phyloP scores from a whole-genome alignment of 2,113 vertebrate genomes.

The Ceratotherium simum region DNA sequence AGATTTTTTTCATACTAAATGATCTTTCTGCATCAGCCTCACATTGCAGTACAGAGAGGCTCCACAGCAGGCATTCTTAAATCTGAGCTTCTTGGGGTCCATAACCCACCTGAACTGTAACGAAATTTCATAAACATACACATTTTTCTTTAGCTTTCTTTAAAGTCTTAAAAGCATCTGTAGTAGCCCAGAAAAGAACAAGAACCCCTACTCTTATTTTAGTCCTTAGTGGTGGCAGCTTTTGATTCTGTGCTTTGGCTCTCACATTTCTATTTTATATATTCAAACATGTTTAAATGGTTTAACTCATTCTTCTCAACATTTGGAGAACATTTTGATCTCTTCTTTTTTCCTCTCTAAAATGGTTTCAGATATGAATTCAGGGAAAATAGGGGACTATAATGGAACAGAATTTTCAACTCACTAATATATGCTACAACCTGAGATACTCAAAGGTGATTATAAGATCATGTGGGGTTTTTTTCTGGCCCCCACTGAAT shows the following conservation, averaged over 20 bases:
- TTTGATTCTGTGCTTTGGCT: neutral
- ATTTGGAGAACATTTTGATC: neutral
- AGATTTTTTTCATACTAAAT: neutral
- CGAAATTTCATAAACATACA: neutral
- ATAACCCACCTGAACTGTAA: neutral
- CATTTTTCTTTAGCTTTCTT: constrained; percentile 32
- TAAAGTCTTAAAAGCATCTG: neutral
- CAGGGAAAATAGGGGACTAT: neutral
- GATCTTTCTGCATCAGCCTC: neutral
- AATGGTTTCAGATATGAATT: constrained; percentile 31
- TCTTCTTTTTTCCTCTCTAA: neutral
- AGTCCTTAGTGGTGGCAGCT: neutral
- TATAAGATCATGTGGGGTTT: neutral
- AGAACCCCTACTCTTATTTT: neutral
- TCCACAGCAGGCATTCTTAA: neutral
- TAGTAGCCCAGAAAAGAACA: neutral
- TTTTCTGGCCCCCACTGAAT: neutral
- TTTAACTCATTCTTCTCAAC: constrained; percentile 19
- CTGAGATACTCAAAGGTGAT: neutral
- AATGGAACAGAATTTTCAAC: constrained; percentile 40
- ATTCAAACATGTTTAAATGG: constrained; percentile 31
- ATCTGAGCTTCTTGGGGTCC: neutral
- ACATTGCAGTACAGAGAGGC: neutral
- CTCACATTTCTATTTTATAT: constrained; percentile 3
- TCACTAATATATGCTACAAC: neutral